These are phyloP conservation scores for Caenorhabditis virilis DNA, from an alignment of 2,888 invertebrate species.

Conservation along the genomic window DNA sequence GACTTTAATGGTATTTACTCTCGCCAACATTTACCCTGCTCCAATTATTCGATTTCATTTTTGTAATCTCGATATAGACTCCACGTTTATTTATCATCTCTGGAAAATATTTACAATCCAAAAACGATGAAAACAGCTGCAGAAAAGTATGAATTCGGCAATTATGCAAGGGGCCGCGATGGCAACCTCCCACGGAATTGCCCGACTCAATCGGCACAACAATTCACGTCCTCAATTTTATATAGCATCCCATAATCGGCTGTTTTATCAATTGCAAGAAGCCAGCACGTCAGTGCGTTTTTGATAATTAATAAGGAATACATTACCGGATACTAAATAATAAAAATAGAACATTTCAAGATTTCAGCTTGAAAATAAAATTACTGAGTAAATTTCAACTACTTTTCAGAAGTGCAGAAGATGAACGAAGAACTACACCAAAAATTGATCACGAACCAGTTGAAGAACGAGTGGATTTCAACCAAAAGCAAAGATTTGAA, in stretches of 20 bases:
- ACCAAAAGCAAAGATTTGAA: constrained; percentile 20
- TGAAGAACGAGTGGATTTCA: neutral
- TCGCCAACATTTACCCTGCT: no score
- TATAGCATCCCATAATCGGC: constrained; percentile 30
- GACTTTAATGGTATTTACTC: no score
- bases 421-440: constrained; percentile 1
- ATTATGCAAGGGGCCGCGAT: constrained; percentile 58
- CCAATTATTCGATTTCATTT: no score
- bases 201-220: constrained; percentile 58
- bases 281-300: constrained; percentile 35
- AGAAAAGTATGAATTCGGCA: constrained; percentile 61
- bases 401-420: constrained; percentile 24
- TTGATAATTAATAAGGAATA: neutral
- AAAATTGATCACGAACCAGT: constrained; percentile 4
- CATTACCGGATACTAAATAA: neutral
- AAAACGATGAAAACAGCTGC: no score
- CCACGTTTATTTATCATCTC: no score
- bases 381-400: neutral
- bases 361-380: neutral
- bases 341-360: neutral
- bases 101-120: no score
- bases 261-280: constrained; percentile 35
- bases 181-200: constrained; percentile 61
- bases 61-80: no score
- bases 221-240: constrained; percentile 18